phyloP scores from a whole-genome alignment of 2,797 vertebrate genomes.

The Cuniculus paca region DNA sequence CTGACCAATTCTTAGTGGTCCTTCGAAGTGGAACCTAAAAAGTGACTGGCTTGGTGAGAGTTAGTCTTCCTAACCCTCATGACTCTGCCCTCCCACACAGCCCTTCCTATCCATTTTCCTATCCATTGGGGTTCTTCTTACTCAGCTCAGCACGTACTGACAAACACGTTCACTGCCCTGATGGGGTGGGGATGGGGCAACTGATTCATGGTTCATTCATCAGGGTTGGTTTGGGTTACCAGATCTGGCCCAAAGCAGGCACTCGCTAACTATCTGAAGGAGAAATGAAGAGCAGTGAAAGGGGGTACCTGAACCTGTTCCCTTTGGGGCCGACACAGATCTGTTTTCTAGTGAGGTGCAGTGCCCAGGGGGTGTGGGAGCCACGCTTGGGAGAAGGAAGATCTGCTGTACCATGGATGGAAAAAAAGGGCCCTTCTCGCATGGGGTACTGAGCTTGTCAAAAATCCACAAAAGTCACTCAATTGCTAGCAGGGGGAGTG shows the following conservation, averaged over 20 bases:
- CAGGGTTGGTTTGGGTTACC: neutral
- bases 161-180: neutral
- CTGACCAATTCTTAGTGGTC: neutral
- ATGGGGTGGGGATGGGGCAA: neutral
- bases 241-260: neutral
- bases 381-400: neutral
- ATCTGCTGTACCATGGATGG: neutral
- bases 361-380: neutral
- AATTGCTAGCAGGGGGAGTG: neutral
- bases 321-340: neutral
- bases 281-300: neutral
- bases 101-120: no score
- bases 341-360: neutral
- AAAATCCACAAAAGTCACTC: neutral
- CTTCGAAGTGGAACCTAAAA: neutral
- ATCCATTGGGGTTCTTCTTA: neutral
- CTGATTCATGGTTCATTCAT: neutral
- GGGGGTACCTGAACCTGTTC: neutral
- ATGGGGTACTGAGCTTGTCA: neutral
- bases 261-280: neutral
- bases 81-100: neutral
- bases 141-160: neutral
- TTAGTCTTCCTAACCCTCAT: neutral
- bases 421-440: neutral
- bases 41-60: neutral